These are phyloP conservation scores for Eilema depressum DNA, from an alignment of 2,888 invertebrate genomes.

Conservation along the genomic window DNA sequence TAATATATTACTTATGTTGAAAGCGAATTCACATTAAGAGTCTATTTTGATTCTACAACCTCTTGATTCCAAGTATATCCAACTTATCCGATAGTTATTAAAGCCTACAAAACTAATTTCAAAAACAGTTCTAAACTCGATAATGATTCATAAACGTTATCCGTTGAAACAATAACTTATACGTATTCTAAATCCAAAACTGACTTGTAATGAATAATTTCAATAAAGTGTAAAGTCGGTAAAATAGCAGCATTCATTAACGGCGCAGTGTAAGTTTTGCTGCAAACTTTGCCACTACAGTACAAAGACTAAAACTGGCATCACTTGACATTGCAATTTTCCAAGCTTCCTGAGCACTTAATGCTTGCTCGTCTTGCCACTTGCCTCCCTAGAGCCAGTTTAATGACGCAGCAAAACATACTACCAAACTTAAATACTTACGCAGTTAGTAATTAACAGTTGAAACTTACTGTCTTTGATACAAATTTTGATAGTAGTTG, in stretches of 20 bases:
- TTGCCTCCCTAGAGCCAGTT: slow-evolving; percentile 43
- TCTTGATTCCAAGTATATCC: neutral
- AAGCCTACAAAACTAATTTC: neutral
- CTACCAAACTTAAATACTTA: slow-evolving; percentile 52
- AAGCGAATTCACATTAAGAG: neutral
- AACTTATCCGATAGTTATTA: neutral
- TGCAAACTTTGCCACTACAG: slow-evolving; percentile 52
- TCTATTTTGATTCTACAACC: neutral
- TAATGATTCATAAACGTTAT: slow-evolving; percentile 13
- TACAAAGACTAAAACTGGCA: slow-evolving; percentile 51
- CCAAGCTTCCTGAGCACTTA: slow-evolving; percentile 56
- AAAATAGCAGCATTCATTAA: slow-evolving; percentile 48
- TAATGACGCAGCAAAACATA: slow-evolving; percentile 60
- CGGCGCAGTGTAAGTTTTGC: slow-evolving; percentile 42
- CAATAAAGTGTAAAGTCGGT: slow-evolving; percentile 53
- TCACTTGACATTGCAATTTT: slow-evolving; percentile 67
- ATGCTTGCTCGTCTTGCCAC: slow-evolving; percentile 52
- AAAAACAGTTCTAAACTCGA: slow-evolving; percentile 7
- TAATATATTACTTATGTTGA: neutral
- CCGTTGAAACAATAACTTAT: neutral
- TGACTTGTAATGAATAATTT: slow-evolving; percentile 40
- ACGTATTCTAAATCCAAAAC: slow-evolving; percentile 10
- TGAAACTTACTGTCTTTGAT: slow-evolving; percentile 34
- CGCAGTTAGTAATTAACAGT: slow-evolving; percentile 31
- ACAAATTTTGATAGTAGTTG: neutral